These are phyloP conservation scores for Hydractinia echinata DNA, from an alignment of 30 jellyfish, hydroid and myxozoan species.

Conservation along the genomic window DNA sequence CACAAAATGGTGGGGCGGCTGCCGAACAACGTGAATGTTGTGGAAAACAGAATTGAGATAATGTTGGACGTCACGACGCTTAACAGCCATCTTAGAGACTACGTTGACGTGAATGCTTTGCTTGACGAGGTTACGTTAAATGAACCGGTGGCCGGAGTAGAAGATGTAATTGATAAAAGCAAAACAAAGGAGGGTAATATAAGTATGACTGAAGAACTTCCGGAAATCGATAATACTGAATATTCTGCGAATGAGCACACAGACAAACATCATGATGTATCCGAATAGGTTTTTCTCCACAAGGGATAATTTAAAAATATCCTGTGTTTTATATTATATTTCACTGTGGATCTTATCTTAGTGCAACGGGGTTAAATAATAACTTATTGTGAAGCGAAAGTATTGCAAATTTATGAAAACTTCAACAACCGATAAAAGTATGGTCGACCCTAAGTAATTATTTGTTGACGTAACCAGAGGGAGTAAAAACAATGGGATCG, in stretches of 20 bases:
- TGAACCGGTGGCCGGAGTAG: neutral
- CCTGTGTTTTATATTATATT: too few species aligned
- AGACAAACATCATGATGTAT: too few species aligned
- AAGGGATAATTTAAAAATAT: too few species aligned
- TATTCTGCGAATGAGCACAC: neutral
- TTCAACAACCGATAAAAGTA: too few species aligned
- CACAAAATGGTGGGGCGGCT: slow-evolving; percentile 32
- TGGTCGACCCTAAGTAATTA: too few species aligned
- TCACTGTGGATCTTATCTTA: too few species aligned
- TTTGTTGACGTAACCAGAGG: too few species aligned
- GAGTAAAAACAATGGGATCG: too few species aligned
- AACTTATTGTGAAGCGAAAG: too few species aligned
- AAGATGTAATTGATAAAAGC: neutral
- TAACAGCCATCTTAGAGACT: neutral
- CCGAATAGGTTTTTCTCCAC: too few species aligned
- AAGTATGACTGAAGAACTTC: neutral
- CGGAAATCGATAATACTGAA: neutral
- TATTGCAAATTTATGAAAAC: too few species aligned
- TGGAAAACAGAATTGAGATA: neutral
- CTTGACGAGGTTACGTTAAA: neutral
- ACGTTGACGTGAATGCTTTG: neutral
- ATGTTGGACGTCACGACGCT: slow-evolving; percentile 13
- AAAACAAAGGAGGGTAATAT: neutral
- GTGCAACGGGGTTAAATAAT: too few species aligned
- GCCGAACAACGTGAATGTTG: slow-evolving; percentile 14